Base-by-base conservation (phyloP, 2,888 invertebrate species). In the Conistra vaccinii region DNA sequence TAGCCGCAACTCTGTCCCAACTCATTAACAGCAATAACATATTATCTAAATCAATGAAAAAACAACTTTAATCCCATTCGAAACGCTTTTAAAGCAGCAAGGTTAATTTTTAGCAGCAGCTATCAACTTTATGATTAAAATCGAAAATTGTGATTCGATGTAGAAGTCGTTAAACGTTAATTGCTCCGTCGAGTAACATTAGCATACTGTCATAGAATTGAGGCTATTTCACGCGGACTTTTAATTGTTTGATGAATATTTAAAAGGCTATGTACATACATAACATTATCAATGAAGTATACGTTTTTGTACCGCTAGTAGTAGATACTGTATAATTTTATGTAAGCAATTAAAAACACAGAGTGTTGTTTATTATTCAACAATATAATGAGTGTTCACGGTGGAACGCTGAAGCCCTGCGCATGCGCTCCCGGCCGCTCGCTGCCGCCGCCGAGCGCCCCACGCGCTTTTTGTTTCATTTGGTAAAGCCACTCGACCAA, bases 241-340 rank as follows among this genome's bases (percentile, higher is more conserved):
- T 91, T 92, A 93, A 93, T 92, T 91, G 90, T 92, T 92, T 92
- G 89, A 92, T 93, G 93, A 93, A 94, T 93, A 93, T 93, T 93
- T 89, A 93, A 92, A 90, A 92, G 91, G 89, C 90, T 89, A 83
- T 83, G 86, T 89, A 90, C 88, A 89, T 90, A 89, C 88, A 89
- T 90, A 89, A 90, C 88, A 90, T 90, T 92, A 91, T 91, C 88
- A 90, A 91, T 91, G 89, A 89, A 89, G 88, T 89, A 89, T 91
- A 86, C 83, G 87, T 91, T 90, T 91, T 90, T 89, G 88, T 89
- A 80, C 83, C 76, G 85, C 86, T 86, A 76, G 80, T 80, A 82
- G 84, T 88, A 86, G 85, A 85, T 83, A 89, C 84, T 87, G 88
- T 89, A 89, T 90, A 91, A 89, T 90, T 91, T 89, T 88, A 90